Evolutionary conservation across 2,797 vertebrate genomes (phyloP), one percentile per base, ranked within the genome.

Genomic region (Thunnus albacares): DNA sequence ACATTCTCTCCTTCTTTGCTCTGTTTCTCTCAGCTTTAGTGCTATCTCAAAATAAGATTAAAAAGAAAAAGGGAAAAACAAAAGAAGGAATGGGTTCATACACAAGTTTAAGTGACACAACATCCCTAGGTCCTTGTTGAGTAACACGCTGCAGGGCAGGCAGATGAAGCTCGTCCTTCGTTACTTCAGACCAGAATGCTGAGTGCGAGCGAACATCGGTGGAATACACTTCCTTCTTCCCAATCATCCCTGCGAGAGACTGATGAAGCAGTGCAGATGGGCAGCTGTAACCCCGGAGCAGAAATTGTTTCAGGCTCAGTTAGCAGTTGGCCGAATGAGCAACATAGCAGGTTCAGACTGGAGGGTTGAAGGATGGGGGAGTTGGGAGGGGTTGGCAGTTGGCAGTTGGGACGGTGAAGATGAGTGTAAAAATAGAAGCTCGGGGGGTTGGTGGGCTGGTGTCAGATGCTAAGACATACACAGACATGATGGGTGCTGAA

Each of bases 401-500:
- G 65, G 70, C 22, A 33, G 24, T 8, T 20, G 62, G 17, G 47
- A 47, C 3, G 47, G 61, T 55, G 60, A 59, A 51, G 62, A 71
- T 49, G 77, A 2, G 4, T 43, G 78, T 69, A 59, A 63, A 74
- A 82, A 52, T 38, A 69, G 76, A 61, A 63, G 56, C 82, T 87
- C 53, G 0, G 62, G 70, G 75, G 63, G 14, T 28, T 65, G 55
- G 45, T 24, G 52, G 49, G 52, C 75, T 79, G 77, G 75, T 87
- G 88, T 86, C 75, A 82, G 82, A 73, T 62, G 79, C 33, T 30
- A 6, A 82, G 77, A 84, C 79, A 63, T 79, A 80, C 12, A 12
- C 73, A 55, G 81, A 79, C 75, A 53, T 81, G 83, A 88, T 70
- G 75, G 58, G 28, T n/a, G 71, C 70, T 82, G 81, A 71, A 78